Evolutionary conservation across 1,140 invertebrate genomes (phyloP).

Genomic region (Megalonaias nervosa): DNA sequence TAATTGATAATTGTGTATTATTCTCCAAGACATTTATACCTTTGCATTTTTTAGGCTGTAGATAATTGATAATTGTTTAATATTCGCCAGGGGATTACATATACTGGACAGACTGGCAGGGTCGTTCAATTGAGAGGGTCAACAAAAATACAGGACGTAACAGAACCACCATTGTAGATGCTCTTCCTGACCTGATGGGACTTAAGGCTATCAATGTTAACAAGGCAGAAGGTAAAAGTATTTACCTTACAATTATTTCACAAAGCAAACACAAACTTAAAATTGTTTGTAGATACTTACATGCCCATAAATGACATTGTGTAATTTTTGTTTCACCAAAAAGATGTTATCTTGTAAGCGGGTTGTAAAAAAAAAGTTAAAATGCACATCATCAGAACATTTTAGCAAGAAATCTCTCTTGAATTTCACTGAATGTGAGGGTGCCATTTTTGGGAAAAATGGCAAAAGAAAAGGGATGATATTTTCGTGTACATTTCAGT

Average conservation of each 20-base stretch:
- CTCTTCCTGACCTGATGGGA: constrained; percentile 73
- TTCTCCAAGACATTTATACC: too few species aligned
- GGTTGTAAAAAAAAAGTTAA: too few species aligned
- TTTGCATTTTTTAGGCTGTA: too few species aligned
- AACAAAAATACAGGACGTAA: constrained; percentile 63
- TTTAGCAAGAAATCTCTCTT: too few species aligned
- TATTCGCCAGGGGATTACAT: constrained; percentile 64
- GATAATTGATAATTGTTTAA: background rate
- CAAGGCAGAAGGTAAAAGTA: constrained; percentile 54
- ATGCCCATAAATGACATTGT: background rate
- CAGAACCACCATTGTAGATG: constrained; percentile 85
- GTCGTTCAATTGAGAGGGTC: constrained; percentile 65
- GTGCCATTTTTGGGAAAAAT: too few species aligned
- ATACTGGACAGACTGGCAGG: constrained; percentile 71
- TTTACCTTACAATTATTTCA: background rate
- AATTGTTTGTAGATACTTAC: background rate
- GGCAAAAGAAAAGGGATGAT: too few species aligned
- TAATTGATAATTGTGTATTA: too few species aligned
- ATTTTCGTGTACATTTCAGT: too few species aligned
- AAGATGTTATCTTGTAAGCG: too few species aligned
- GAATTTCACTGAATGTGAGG: too few species aligned
- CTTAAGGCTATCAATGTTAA: constrained; percentile 72
- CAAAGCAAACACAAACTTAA: background rate
- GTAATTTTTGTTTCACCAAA: background rate
- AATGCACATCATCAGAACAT: too few species aligned